Percentiles rank a stretch among this genome's conserved stretches.
Conservation (phyloP, 2,797 vertebrate genomes). For the Nannoperca australis region DNA sequence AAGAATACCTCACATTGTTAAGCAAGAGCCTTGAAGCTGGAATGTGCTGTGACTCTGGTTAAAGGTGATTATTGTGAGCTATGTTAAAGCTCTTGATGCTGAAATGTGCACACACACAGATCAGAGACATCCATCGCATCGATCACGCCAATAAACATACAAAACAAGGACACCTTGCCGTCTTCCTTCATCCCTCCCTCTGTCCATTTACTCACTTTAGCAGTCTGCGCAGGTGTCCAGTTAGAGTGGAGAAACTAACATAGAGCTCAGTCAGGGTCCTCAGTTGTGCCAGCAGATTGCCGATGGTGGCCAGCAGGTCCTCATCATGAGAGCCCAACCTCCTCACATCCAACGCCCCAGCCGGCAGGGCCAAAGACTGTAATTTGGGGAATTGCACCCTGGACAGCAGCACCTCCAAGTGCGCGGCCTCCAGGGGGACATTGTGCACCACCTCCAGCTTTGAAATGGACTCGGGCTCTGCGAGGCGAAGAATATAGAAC, state of each 20-base stretch:
- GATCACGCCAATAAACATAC: background rate
- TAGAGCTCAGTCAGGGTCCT: constrained; percentile 88
- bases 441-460: constrained; percentile 96
- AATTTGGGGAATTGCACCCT: constrained; percentile 86
- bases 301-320: constrained; percentile 82
- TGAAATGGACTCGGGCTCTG: constrained; percentile 81
- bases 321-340: constrained; percentile 82
- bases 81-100: constrained; percentile 39
- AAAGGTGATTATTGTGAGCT: constrained; percentile 20
- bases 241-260: constrained; percentile 92
- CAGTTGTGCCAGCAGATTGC: constrained; percentile 88
- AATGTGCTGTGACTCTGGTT: constrained; percentile 4
- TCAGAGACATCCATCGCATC: constrained; percentile 7
- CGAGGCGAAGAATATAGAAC: constrained; percentile 90
- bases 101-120: background rate
- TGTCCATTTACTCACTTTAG: constrained; percentile 85
- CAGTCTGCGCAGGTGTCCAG: constrained; percentile 90
- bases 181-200: background rate
- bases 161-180: constrained; percentile 16
- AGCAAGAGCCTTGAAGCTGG: constrained; percentile 21
- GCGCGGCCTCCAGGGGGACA: constrained; percentile 90
- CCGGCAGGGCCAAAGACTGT: constrained; percentile 90
- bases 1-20: constrained; percentile 42
- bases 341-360: constrained; percentile 88
- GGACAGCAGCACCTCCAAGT: constrained; percentile 90